phyloP scores from a whole-genome alignment of 2,113 vertebrate species.

The Thunnus maccoyii region DNA sequence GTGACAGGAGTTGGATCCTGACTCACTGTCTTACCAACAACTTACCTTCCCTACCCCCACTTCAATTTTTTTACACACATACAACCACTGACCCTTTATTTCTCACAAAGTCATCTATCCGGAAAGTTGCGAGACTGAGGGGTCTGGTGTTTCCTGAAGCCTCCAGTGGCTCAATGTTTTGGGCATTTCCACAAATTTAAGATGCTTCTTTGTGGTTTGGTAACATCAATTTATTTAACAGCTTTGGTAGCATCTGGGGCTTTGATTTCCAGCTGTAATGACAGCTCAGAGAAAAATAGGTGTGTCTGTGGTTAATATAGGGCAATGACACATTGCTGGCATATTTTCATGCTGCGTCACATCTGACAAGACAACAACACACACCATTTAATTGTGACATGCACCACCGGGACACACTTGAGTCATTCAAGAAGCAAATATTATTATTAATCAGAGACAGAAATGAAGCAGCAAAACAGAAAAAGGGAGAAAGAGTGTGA shows the following conservation, averaged over 20 bases:
- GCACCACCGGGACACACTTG: not conserved
- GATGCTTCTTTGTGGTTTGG: not conserved
- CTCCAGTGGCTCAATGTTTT: too few relatives aligned
- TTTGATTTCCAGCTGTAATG: not conserved
- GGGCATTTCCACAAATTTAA: not conserved
- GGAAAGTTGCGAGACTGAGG: not conserved
- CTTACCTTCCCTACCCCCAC: not conserved
- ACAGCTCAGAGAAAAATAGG: too few relatives aligned
- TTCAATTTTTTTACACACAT: not conserved
- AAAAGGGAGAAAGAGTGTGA: not conserved
- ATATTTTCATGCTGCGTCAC: too few relatives aligned
- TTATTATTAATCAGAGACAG: too few relatives aligned
- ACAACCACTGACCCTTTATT: not conserved
- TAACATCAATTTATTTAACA: too few relatives aligned
- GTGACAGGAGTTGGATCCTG: slow-evolving; percentile 22
- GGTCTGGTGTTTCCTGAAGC: too few relatives aligned
- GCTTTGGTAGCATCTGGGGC: not conserved
- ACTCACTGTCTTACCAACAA: slow-evolving; percentile 10
- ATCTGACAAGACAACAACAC: too few relatives aligned
- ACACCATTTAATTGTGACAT: too few relatives aligned
- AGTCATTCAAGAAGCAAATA: not conserved
- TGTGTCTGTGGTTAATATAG: too few relatives aligned
- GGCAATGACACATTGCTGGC: too few relatives aligned
- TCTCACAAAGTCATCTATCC: not conserved
- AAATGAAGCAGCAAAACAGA: not conserved